A percentile compares a stretch with the other conserved stretches of the same genome.
phyloP scores from a whole-genome alignment of 2,888 invertebrate species.

The Bombylius discolor region DNA sequence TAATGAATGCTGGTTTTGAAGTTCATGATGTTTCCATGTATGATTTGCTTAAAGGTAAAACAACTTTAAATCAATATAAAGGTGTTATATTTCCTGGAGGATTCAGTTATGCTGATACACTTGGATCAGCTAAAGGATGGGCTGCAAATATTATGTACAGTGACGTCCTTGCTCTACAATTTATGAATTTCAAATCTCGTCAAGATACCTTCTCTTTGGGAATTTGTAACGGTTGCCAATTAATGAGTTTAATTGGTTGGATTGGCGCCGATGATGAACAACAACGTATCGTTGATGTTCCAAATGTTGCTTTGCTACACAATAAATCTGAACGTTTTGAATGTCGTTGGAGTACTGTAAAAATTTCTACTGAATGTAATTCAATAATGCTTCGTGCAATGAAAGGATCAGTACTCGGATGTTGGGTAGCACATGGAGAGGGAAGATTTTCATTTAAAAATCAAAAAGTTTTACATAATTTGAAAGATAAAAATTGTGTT shows the following conservation, averaged over 20 bases:
- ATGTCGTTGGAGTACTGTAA: constrained; percentile 66
- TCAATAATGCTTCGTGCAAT: constrained; percentile 83
- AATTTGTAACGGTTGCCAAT: constrained; percentile 96
- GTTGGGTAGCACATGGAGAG: constrained; percentile 96
- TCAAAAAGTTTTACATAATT: constrained; percentile 36
- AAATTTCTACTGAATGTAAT: constrained; percentile 43
- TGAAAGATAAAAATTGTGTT: constrained; percentile 49
- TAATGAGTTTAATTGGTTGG: constrained; percentile 91
- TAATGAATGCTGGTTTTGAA: constrained; percentile 76
- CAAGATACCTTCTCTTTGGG: constrained; percentile 87
- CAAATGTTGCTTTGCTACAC: constrained; percentile 61
- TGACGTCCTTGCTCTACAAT: constrained; percentile 56
- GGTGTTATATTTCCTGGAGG: constrained; percentile 91
- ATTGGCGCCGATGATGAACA: constrained; percentile 43
- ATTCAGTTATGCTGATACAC: constrained; percentile 95
- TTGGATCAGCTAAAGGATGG: constrained; percentile 98
- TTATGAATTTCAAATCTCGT: constrained; percentile 60
- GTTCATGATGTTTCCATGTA: constrained; percentile 94
- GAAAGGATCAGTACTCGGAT: constrained; percentile 77
- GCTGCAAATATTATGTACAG: constrained; percentile 83
- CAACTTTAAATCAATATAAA: constrained; percentile 65
- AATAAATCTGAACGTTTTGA: constrained; percentile 80
- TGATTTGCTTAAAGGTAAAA: constrained; percentile 59
- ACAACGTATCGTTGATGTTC: constrained; percentile 29
- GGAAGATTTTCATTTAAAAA: constrained; percentile 59